Conservation (phyloP, 2,113 vertebrate species). For the Leuciscus idus region DNA sequence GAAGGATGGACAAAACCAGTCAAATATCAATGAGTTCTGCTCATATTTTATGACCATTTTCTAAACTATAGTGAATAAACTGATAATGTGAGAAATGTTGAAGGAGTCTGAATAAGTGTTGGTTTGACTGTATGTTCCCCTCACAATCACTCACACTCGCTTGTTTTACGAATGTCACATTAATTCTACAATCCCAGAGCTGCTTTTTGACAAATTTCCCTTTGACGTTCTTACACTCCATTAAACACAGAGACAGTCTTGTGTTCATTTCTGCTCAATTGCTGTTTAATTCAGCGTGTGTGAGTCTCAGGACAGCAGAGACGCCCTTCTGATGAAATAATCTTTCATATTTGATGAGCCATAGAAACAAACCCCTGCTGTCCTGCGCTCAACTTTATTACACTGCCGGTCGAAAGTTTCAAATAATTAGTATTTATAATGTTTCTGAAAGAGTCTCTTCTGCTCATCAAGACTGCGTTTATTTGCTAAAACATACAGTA, state of each 20-base stretch:
- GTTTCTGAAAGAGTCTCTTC: no score
- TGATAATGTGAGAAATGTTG: no score
- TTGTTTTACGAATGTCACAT: not conserved
- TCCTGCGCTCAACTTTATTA: not conserved
- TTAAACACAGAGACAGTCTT: not conserved
- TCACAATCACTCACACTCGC: not conserved
- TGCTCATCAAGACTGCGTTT: no score
- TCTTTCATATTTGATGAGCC: not conserved
- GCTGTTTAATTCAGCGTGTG: not conserved
- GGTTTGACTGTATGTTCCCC: not conserved
- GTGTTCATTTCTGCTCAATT: not conserved
- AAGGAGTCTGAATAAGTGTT: fast-evolving
- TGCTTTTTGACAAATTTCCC: not conserved
- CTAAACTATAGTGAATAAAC: no score
- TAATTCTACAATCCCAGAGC: not conserved
- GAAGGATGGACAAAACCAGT: no score
- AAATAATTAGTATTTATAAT: no score
- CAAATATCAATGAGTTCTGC: no score
- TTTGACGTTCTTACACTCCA: not conserved
- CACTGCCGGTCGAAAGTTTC: no score
- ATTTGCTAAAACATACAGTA: no score
- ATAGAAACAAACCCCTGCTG: not conserved
- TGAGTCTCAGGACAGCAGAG: not conserved
- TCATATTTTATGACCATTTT: no score
- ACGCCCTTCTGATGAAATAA: not conserved